These are phyloP conservation scores for Agraylea sexmaculata DNA, from an alignment of 1,140 invertebrate species.

Conservation along the genomic window DNA sequence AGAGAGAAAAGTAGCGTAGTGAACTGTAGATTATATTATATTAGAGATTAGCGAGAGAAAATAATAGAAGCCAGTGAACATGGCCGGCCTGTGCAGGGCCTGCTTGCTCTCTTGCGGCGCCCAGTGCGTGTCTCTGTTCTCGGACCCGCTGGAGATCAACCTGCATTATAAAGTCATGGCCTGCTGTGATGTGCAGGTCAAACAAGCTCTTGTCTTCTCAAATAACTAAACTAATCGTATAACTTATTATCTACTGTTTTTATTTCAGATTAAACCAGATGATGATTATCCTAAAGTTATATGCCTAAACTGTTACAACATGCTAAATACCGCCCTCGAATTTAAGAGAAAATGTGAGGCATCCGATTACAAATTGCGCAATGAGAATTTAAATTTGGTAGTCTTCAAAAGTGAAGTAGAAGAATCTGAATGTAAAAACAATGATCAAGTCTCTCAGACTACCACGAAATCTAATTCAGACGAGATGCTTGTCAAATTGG, in stretches of 20 bases:
- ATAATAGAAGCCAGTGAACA: too few relatives aligned
- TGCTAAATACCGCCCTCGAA: constrained; percentile 20
- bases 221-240: neutral
- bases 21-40: too few relatives aligned
- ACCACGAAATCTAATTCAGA: neutral
- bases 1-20: too few relatives aligned
- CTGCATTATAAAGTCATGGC: constrained; percentile 19
- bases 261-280: constrained; percentile 17
- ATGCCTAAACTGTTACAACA: constrained; percentile 17
- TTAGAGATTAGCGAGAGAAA: too few relatives aligned
- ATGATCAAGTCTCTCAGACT: too few relatives aligned
- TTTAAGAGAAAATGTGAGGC: constrained; percentile 20
- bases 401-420: neutral
- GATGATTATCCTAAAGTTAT: constrained; percentile 19
- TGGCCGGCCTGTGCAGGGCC: constrained; percentile 16
- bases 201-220: neutral
- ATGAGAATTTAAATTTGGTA: neutral
- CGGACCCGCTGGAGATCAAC: constrained; percentile 13
- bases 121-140: constrained; percentile 15
- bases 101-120: constrained; percentile 16
- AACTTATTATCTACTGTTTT: constrained; percentile 1
- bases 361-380: constrained; percentile 17
- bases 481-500: neutral
- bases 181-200: constrained; percentile 18
- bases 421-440: neutral